phyloP scores from a whole-genome alignment of 2,888 invertebrate genomes.

The Apoderus coryli region DNA sequence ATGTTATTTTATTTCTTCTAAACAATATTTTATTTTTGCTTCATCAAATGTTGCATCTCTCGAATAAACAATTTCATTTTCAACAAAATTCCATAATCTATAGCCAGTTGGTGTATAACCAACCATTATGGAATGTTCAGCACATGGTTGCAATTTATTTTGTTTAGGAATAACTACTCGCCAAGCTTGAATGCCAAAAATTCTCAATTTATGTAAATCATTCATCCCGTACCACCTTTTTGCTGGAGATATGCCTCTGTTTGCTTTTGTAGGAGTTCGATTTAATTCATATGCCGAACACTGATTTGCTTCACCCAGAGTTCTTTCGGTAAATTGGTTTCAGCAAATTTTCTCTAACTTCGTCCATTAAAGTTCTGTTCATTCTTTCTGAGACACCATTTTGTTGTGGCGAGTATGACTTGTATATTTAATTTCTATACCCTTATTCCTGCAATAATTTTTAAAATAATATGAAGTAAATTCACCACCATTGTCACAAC shows the following conservation, averaged over 20 bases:
- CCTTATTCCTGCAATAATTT: conserved; percentile 12
- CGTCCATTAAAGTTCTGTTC: conserved; percentile 17
- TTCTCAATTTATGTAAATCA: conserved; percentile 16
- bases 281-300: conserved; percentile 19
- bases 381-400: conserved; percentile 17
- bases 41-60: too few relatives aligned
- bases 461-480: conserved; percentile 12
- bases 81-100: conserved; percentile 16
- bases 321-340: conserved; percentile 16
- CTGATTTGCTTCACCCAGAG: conserved; percentile 18
- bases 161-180: conserved; percentile 14
- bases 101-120: conserved; percentile 18
- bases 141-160: conserved; percentile 17
- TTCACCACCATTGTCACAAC: conserved; percentile 12
- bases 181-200: conserved; percentile 19
- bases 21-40: too few relatives aligned
- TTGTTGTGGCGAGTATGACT: conserved; percentile 16
- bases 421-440: conserved; percentile 15
- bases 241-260: conserved; percentile 14
- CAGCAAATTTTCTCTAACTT: conserved; percentile 16
- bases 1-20: too few relatives aligned
- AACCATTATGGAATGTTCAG: conserved; percentile 16
- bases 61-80: conserved; percentile 15
- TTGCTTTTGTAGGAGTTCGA: conserved; percentile 15
- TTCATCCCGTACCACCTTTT: conserved; percentile 14